Evolutionary conservation across 2,113 vertebrate species (phyloP).

Genomic region (Melanerpes formicivorus): DNA sequence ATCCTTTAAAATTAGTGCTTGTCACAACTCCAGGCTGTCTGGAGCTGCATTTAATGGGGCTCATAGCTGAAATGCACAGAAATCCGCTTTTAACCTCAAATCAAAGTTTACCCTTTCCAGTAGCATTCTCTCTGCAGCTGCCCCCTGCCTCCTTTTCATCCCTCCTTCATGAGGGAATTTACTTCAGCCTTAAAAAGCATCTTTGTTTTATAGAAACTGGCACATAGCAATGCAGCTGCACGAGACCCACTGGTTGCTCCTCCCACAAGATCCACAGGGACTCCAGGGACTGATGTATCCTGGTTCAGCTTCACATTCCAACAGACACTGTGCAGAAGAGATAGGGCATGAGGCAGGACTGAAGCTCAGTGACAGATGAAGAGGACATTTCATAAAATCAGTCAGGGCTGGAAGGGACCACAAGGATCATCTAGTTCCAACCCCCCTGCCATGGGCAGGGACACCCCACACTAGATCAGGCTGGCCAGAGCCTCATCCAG

Average conservation of each 20-base stretch:
- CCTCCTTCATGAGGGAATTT: background rate
- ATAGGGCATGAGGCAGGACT: background rate
- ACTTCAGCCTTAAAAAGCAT: background rate
- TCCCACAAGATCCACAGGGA: background rate
- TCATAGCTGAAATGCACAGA: background rate
- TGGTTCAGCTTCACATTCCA: background rate
- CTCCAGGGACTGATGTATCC: background rate
- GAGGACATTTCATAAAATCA: background rate
- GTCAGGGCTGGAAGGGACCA: too few species aligned
- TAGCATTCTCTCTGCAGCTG: background rate
- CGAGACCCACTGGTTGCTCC: fast-evolving
- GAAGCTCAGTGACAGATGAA: background rate
- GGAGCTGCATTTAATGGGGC: conserved; percentile 3
- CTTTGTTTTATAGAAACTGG: background rate
- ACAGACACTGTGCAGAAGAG: fast-evolving
- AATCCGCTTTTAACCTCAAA: conserved; percentile 31
- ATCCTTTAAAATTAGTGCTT: conserved; percentile 68
- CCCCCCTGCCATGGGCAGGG: too few species aligned
- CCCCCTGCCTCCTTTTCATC: background rate
- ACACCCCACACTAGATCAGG: too few species aligned
- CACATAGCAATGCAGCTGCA: background rate
- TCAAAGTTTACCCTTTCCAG: background rate
- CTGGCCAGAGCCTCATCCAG: too few species aligned
- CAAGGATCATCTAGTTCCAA: too few species aligned
- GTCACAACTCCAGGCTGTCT: conserved; percentile 45